Percentiles rank a stretch among this genome's conserved stretches.
Conservation (phyloP, 2,113 vertebrate genomes). For the Stigmatopora argus region DNA sequence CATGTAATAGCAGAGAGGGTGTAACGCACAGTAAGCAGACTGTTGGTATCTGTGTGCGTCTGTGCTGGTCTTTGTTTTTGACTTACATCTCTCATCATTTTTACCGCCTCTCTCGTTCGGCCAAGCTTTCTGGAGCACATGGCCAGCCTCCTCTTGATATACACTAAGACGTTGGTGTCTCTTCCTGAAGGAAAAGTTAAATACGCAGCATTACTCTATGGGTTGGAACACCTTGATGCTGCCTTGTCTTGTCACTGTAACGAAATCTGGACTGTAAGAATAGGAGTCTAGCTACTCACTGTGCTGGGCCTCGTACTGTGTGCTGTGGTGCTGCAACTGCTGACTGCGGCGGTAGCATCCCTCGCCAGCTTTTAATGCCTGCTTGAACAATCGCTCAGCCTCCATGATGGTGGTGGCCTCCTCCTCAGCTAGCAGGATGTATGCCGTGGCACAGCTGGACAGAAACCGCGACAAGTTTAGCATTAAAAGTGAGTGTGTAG, state of each 20-base stretch:
- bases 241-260: neutral
- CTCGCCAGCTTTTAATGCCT: conserved; percentile 92
- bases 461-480: neutral
- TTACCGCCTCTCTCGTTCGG: conserved; percentile 93
- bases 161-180: conserved; percentile 96
- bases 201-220: neutral
- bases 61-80: conserved; percentile 10
- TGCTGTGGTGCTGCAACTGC: conserved; percentile 89
- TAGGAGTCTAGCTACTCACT: conserved; percentile 72
- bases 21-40: conserved; percentile 44
- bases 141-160: conserved; percentile 94
- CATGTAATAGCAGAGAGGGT: conserved; percentile 64
- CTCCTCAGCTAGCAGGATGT: conserved; percentile 94
- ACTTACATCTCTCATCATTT: conserved; percentile 99
- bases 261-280: neutral
- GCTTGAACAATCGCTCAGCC: conserved; percentile 93
- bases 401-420: conserved; percentile 97
- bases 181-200: conserved; percentile 74
- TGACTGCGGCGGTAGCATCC: conserved; percentile 92
- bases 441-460: conserved; percentile 89
- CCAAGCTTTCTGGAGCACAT: conserved; percentile 98
- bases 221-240: neutral
- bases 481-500: neutral
- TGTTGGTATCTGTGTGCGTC: conserved; percentile 7
- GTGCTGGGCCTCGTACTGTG: conserved; percentile 96